Conservation (phyloP, 2,113 vertebrate species). For the Leptocoma aspasia region DNA sequence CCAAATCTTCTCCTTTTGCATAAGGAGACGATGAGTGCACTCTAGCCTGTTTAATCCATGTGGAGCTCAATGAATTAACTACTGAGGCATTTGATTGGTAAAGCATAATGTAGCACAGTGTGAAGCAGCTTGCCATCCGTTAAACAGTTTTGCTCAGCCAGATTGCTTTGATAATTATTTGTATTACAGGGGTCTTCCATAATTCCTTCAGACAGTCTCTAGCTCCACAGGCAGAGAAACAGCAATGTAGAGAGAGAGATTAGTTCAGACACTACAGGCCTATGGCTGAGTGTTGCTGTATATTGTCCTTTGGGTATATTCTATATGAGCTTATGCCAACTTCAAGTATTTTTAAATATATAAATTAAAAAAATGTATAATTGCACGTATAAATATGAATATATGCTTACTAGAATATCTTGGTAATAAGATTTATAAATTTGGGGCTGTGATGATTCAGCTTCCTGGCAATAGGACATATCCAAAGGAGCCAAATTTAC, state of each 20-base stretch:
- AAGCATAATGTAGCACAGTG: slow-evolving; percentile 56
- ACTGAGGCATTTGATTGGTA: slow-evolving; percentile 59
- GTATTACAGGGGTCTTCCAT: slow-evolving; percentile 21
- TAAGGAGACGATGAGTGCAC: slow-evolving; percentile 43
- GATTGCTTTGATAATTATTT: slow-evolving; percentile 66
- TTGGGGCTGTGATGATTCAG: neutral
- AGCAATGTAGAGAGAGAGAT: neutral
- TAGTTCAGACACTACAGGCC: neutral
- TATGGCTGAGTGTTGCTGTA: neutral
- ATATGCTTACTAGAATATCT: neutral
- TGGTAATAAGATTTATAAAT: neutral
- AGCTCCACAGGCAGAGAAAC: neutral
- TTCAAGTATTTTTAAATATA: neutral
- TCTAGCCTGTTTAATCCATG: slow-evolving; percentile 68
- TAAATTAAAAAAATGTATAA: neutral
- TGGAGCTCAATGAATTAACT: slow-evolving; percentile 64
- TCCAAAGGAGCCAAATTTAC: neutral
- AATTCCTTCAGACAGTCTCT: slow-evolving; percentile 5
- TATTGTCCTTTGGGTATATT: neutral
- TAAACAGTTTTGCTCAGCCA: slow-evolving; percentile 45
- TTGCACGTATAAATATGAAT: neutral
- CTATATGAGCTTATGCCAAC: neutral
- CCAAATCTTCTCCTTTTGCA: slow-evolving; percentile 62
- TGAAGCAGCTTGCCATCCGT: slow-evolving; percentile 61
- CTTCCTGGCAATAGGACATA: neutral